These are phyloP conservation scores for Butastur rufipennis DNA, from an alignment of 2,113 vertebrate species.

Conservation along the genomic window DNA sequence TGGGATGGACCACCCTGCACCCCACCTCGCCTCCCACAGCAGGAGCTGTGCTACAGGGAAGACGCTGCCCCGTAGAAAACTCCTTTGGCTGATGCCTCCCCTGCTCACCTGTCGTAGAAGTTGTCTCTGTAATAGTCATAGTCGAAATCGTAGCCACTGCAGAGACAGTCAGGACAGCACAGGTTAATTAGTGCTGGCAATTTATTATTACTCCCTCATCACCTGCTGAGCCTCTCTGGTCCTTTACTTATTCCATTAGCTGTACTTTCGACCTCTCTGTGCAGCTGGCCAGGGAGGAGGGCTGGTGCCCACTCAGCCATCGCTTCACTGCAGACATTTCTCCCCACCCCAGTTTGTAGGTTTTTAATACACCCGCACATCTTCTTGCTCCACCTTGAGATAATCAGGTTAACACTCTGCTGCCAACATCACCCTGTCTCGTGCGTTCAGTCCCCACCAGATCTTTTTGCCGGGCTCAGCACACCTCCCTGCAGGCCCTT, in stretches of 20 bases:
- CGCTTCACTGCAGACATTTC: too few species aligned
- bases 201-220: not conserved
- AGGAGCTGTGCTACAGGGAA: not conserved
- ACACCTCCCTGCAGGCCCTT: too few species aligned
- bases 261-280: too few species aligned
- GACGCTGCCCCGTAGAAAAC: not conserved
- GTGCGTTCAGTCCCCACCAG: not conserved
- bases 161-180: slow-evolving; percentile 37
- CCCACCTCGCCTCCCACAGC: accelerated
- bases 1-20: not conserved
- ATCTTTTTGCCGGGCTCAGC: too few species aligned
- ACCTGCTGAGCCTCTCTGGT: not conserved
- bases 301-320: not conserved
- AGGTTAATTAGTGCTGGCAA: not conserved
- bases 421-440: not conserved
- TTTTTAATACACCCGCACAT: not conserved
- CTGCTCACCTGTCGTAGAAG: slow-evolving; percentile 88
- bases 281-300: too few species aligned
- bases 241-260: not conserved
- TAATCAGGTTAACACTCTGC: not conserved
- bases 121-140: slow-evolving; percentile 89
- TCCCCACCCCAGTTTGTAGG: not conserved
- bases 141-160: slow-evolving; percentile 88
- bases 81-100: not conserved
- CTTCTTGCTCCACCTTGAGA: not conserved